Base-by-base conservation (phyloP, 2,113 vertebrate genomes). In the Phaethornis superciliosus region DNA sequence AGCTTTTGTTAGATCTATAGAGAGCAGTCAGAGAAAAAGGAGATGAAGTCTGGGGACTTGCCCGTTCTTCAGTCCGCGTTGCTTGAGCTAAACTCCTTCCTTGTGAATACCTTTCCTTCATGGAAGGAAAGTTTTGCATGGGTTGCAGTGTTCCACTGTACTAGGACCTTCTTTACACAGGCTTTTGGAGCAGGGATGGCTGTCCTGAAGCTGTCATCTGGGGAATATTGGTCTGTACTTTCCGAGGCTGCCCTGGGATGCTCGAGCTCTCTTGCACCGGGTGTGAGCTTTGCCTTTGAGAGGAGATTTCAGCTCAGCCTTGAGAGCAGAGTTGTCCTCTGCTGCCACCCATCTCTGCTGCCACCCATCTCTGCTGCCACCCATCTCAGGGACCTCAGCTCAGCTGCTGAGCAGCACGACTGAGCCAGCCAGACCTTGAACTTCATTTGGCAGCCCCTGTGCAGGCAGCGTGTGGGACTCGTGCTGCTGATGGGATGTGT, bases 401-500 rank as follows among this genome's bases (percentile, higher is more conserved):
- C 49, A 90, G 58, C 49, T 56, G 40, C n/a, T 49, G 69, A 81
- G 54, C 35, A 30, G 47, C 3, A 28, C 68, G 62, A 32, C 44
- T 44, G 35, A 21, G 23, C 32, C 42, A 60, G 37, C 0, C 8
- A 79, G 74, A 76, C 81, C 37, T 56, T 77, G 81, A 96, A 49
- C 58, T 46, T 91, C 9, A 32, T 44, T 64, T 58, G 67, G 74
- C 85, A 95, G 70, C 58, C 18, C 1, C 69, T 62, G 54, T 47
- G 35, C 82, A 87, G 28, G 56, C 81, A 79, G 35, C 0, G 0
- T 27, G 85, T 71, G 62, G 52, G 74, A 37, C 33, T 75, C 7
- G 1, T 4, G 1, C 24, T 59, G 47, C 60, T 9, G 7, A 42
- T 0, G 1, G 55, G 63, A 51, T 58, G 68, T 0, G 2, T 60